phyloP scores from a whole-genome alignment of 30 jellyfish, hydroid and myxozoan species.

The Clytia hemisphaerica region DNA sequence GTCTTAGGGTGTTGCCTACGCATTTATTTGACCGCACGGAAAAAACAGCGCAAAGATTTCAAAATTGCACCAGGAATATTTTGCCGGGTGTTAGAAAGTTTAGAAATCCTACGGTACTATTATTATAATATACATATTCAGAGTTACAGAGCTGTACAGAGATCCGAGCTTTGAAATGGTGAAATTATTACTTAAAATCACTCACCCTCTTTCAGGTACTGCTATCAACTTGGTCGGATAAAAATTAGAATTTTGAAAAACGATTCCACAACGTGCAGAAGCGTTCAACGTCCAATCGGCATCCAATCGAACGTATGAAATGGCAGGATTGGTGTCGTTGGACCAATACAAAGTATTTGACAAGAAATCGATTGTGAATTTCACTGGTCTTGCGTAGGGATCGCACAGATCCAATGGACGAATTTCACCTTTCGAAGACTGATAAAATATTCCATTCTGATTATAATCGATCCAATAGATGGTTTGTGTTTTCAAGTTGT shows the following conservation, averaged over 20 bases:
- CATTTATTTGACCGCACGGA: too few relatives aligned
- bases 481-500: conserved; percentile 4
- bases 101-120: too few relatives aligned
- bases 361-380: conserved; percentile 20
- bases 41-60: too few relatives aligned
- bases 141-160: too few relatives aligned
- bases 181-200: too few relatives aligned
- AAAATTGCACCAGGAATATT: too few relatives aligned
- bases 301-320: conserved; percentile 1
- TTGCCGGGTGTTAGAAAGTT: too few relatives aligned
- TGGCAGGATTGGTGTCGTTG: background rate
- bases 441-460: background rate
- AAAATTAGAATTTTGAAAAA: background rate
- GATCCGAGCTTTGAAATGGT: too few relatives aligned
- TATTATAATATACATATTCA: too few relatives aligned
- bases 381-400: background rate
- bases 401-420: conserved; percentile 21
- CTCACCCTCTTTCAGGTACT: conserved; percentile 34
- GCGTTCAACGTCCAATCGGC: background rate
- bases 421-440: too few relatives aligned
- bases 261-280: conserved; percentile 13
- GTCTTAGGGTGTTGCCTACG: too few relatives aligned
- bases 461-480: conserved; percentile 16
- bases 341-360: conserved; percentile 20
- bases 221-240: conserved; percentile 14